Evolutionary conservation across 37 sponge, comb jelly and placozoan genomes (phyloP), one percentile per base, ranked within the genome.

Genomic region (Theonella swinhoei): DNA sequence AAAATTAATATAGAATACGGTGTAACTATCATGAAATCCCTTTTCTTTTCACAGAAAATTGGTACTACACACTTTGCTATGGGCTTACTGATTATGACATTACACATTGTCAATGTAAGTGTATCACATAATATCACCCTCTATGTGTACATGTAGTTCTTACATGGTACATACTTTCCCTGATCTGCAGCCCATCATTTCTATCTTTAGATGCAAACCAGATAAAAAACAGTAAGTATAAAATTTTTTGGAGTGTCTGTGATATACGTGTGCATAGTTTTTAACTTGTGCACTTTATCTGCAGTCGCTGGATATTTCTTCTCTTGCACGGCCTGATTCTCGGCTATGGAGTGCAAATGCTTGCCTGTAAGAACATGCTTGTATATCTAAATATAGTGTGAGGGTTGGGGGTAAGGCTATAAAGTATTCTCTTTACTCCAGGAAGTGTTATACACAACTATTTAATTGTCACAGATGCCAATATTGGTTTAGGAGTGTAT

Each of bases 21-120:
- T n/a, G n/a, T n/a, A n/a, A n/a, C n/a, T n/a, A n/a, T n/a, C n/a
- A n/a, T n/a, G n/a, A n/a, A n/a, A n/a, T n/a, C n/a, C n/a, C n/a
- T n/a, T n/a, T 58, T 26, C 7, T 37, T n/a, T n/a, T n/a, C 60
- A 19, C 69, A 92, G 80, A n/a, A 2, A n/a, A 79, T 9, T 74
- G 69, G 70, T 26, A 75, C 72, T 25, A 60, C 85, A 54, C 92
- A 92, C 34, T 84, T 85, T 64, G 72, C 39, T 11, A 64, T 92
- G 80, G 92, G 92, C 0, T 70, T 92, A 0, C 64, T 84, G 29
- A 65, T 88, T 58, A 80, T 90, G 70, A 1, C 38, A 0, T 76
- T 90, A 14, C 85, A 85, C 11, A 37, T 86, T 38, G 7, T 61
- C 35, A 90, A 90, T 90, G 90, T 90, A 39, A 68, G n/a, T n/a